These are phyloP conservation scores for Colostygia pectinataria DNA, from an alignment of 2,888 invertebrate genomes.

Conservation along the genomic window DNA sequence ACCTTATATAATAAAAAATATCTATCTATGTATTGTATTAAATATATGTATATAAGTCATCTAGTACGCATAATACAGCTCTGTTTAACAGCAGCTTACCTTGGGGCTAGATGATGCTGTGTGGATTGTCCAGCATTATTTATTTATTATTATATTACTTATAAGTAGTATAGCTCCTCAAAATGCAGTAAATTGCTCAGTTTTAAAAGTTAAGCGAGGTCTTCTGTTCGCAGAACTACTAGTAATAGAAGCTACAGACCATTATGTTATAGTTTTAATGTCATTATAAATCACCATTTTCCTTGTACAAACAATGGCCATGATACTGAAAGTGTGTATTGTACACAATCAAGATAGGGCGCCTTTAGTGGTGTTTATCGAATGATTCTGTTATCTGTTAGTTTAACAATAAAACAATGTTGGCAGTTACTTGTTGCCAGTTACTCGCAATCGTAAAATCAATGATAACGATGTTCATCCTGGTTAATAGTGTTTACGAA, in stretches of 20 bases:
- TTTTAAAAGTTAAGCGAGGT: too few species aligned
- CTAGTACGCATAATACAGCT: too few species aligned
- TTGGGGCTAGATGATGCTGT: too few species aligned
- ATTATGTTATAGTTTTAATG: conserved; percentile 9
- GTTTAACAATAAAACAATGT: conserved; percentile 25
- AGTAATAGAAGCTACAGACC: not conserved
- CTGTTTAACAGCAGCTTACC: too few species aligned
- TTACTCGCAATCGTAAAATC: conserved; percentile 19
- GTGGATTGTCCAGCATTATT: too few species aligned
- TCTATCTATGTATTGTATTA: too few species aligned
- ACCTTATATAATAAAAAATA: too few species aligned
- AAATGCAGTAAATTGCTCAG: too few species aligned
- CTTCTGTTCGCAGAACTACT: too few species aligned
- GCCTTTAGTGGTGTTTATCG: conserved; percentile 16
- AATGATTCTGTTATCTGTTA: conserved; percentile 23
- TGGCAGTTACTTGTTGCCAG: conserved; percentile 16
- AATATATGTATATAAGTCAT: too few species aligned
- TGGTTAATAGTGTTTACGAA: conserved; percentile 10
- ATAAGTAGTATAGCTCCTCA: too few species aligned
- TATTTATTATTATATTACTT: too few species aligned
- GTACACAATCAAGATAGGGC: conserved; percentile 28
- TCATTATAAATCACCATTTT: conserved; percentile 16
- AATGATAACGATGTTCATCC: conserved; percentile 12
- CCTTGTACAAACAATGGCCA: conserved; percentile 19
- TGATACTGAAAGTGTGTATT: conserved; percentile 28